phyloP scores from a whole-genome alignment of 1,140 invertebrate species.

The Cephus cinctus region DNA sequence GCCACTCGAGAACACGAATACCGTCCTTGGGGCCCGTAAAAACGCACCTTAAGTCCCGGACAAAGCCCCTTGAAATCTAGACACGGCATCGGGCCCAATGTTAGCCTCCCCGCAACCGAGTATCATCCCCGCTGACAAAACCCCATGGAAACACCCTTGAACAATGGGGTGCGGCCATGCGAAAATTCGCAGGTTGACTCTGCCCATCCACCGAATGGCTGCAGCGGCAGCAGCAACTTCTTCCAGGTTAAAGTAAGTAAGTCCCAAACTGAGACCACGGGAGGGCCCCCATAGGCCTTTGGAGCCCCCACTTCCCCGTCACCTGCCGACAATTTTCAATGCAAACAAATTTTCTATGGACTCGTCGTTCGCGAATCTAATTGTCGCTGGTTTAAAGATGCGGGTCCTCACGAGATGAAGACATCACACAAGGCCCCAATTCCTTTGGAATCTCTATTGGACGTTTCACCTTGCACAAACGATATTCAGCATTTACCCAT shows the following conservation, averaged over 20 bases:
- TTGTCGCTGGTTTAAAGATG: conserved; percentile 25
- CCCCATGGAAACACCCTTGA: no score
- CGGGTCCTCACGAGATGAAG: conserved; percentile 18
- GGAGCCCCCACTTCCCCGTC: conserved; percentile 25
- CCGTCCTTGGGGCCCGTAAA: conserved; percentile 12
- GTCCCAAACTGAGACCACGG: no score
- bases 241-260: no score
- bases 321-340: conserved; percentile 41
- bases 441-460: conserved; percentile 49
- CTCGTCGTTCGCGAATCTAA: conserved; percentile 42
- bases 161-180: conserved; percentile 36
- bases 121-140: no score
- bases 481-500: no score
- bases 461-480: no score
- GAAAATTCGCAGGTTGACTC: conserved; percentile 53
- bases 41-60: conserved; percentile 18
- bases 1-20: background rate
- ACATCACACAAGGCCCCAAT: conserved; percentile 32
- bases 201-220: conserved; percentile 8
- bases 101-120: no score
- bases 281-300: no score
- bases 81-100: conserved; percentile 17
- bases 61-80: conserved; percentile 38
- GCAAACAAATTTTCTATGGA: conserved; percentile 50
- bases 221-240: no score